Conservation (phyloP, 2,888 invertebrate species). For the Gymnosoma rotundatum region DNA sequence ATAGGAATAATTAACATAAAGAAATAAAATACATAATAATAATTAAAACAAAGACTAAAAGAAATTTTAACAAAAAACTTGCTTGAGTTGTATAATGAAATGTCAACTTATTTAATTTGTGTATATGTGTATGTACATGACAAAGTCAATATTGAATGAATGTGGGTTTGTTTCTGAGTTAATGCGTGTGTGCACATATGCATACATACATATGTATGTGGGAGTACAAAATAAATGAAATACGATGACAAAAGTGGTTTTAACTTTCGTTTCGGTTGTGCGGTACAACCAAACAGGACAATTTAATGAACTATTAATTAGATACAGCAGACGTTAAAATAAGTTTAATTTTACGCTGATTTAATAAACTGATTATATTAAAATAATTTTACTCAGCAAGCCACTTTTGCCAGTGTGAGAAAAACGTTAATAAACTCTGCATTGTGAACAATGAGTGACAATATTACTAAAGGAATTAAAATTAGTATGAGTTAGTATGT, state of each 20-base stretch:
- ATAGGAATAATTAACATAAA: background rate
- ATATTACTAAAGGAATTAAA: no score
- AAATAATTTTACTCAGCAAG: no score
- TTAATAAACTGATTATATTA: no score
- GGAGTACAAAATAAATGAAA: slow-evolving; percentile 11
- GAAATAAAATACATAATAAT: background rate
- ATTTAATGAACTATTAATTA: slow-evolving; percentile 17
- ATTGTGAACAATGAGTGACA: no score
- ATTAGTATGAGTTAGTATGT: no score
- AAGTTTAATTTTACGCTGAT: background rate
- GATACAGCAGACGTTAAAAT: background rate
- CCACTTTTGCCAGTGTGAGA: no score
- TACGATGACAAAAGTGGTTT: slow-evolving; percentile 2
- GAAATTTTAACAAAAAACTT: background rate
- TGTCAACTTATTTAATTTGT: background rate
- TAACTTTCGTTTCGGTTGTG: background rate
- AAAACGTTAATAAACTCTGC: no score
- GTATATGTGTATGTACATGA: no score
- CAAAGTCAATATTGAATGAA: background rate
- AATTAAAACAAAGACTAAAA: background rate
- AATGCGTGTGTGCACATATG: background rate
- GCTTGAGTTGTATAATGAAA: slow-evolving; percentile 11
- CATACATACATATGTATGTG: background rate
- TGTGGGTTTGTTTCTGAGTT: background rate
- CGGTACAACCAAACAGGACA: background rate